Percentiles rank a stretch among this genome's conserved stretches.
These are phyloP conservation scores for Mechanitis messenoides DNA, from an alignment of 2,888 invertebrate species.

Conservation along the genomic window DNA sequence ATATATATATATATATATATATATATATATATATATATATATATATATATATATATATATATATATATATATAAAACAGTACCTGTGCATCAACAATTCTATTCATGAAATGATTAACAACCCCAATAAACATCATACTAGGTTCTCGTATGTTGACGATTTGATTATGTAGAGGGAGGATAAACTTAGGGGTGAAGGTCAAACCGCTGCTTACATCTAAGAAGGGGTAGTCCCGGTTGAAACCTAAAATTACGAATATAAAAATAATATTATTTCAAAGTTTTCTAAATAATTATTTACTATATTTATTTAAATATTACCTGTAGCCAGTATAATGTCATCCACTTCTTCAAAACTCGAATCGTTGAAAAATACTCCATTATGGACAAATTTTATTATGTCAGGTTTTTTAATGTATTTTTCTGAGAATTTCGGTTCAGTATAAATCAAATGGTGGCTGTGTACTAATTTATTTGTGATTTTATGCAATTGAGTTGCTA, in stretches of 20 bases:
- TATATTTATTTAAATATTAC: constrained; percentile 43
- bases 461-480: constrained; percentile 69
- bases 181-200: constrained; percentile 76
- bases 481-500: constrained; percentile 79
- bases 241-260: constrained; percentile 71
- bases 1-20: not conserved
- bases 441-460: constrained; percentile 72
- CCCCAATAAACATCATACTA: constrained; percentile 84
- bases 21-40: not conserved
- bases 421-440: constrained; percentile 63
- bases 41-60: not conserved
- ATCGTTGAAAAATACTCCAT: constrained; percentile 77
- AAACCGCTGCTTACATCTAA: constrained; percentile 79
- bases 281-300: not conserved
- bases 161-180: constrained; percentile 85
- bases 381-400: constrained; percentile 62
- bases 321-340: constrained; percentile 83
- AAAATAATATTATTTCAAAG: not conserved
- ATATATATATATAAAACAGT: constrained; percentile 9
- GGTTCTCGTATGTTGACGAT: constrained; percentile 85
- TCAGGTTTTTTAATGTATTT: constrained; percentile 75
- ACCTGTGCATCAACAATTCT: constrained; percentile 84
- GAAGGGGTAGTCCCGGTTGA: constrained; percentile 83
- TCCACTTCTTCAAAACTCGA: constrained; percentile 78
- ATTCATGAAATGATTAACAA: constrained; percentile 81